Evolutionary conservation across 1,140 invertebrate genomes (phyloP), one percentile per base, ranked within the genome.

Genomic region (Drosophila trapezifrons): DNA sequence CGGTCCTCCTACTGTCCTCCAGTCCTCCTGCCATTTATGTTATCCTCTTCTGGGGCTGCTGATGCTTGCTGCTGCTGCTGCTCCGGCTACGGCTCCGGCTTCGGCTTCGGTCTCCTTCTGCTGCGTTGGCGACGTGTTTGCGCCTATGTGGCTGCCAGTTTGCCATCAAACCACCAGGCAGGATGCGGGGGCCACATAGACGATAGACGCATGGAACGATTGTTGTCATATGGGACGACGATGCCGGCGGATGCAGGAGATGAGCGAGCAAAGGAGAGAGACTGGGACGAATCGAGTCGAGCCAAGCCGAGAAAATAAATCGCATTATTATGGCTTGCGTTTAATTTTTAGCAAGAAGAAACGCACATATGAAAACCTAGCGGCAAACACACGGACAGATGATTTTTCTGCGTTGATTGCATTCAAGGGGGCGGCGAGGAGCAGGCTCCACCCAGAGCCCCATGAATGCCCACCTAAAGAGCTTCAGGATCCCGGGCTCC

Each of bases 241-340:
- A 27, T 59, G 38, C 43, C n/a, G 51, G 49, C 43, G 58, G 35
- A 62, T 75, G 80, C 78, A 73, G 63, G 79, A 63, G 49, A 47
- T 47, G 45, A 25, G 25, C 25, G 20, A 9, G 25, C 25, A 7
- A 20, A 35, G 37, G 3, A 6, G 37, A 38, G 13, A 1, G 37
- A 13, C 13, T 8, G 38, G 35, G 51, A 35, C 13, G 51, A n/a
- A n/a, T n/a, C n/a, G n/a, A 35, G 35, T 4, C 35, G 35, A 37
- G 35, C 29, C 25, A 22, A 27, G 46, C 9, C 49, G 49, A 52
- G 29, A 54, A 54, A 54, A 54, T 54, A 77, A 85, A 84, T 84
- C 81, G 77, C 64, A 85, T 84, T 84, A 84, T 84, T 84, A 85
- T 84, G 78, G 73, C 81, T 69, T 84, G 81, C 81, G 81, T 84